Evolutionary conservation across 2,113 vertebrate genomes (phyloP).

Genomic region (Eretmodus cyanostictus): DNA sequence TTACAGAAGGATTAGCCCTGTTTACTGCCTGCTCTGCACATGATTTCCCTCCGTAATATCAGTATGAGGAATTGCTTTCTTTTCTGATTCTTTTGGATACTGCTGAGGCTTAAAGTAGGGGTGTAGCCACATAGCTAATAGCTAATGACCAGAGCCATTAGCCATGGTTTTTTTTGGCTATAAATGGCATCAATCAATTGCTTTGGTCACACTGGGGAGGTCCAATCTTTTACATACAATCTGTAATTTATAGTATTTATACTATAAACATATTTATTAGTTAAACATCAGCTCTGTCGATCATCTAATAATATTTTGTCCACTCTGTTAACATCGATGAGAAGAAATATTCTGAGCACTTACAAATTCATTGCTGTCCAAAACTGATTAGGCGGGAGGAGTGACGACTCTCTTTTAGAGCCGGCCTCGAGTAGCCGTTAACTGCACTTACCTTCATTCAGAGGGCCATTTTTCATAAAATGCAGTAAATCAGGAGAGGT

Average conservation of each 20-base stretch:
- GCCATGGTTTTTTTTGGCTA: not conserved
- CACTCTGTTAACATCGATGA: not conserved
- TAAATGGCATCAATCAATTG: not conserved
- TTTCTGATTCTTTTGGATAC: not conserved
- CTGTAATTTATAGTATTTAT: not conserved
- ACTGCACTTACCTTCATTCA: not conserved
- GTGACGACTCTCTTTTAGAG: not conserved
- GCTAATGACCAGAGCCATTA: not conserved
- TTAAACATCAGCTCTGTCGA: not conserved
- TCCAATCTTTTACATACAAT: not conserved
- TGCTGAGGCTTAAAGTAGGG: not conserved
- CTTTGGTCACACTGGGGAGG: not conserved
- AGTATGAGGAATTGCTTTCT: not conserved
- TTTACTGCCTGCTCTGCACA: not conserved
- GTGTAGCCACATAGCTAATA: not conserved
- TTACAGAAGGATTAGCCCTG: not conserved
- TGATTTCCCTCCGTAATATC: not conserved
- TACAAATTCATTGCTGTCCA: not conserved
- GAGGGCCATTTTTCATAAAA: not conserved
- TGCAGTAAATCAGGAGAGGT: not conserved
- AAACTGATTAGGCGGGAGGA: not conserved
- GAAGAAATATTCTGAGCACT: not conserved
- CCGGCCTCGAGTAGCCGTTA: not conserved
- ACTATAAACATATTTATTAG: not conserved
- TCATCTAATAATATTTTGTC: not conserved